These are phyloP conservation scores for Zapornia atra DNA, from an alignment of 2,113 vertebrate species.

Conservation along the genomic window DNA sequence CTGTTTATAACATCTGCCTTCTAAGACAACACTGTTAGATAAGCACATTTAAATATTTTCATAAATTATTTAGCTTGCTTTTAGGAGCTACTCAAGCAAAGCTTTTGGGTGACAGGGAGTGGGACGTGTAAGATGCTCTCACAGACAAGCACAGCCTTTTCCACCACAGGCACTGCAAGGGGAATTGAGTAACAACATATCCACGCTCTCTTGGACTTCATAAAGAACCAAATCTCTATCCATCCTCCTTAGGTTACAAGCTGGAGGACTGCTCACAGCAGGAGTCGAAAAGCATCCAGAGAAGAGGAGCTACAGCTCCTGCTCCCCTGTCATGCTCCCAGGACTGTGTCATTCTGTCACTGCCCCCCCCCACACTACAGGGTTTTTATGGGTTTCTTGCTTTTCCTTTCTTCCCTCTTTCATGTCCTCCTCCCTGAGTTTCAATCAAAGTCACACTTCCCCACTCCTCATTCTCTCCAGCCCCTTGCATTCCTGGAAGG, in stretches of 20 bases:
- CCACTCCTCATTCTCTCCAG: not conserved
- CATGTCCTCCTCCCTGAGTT: not conserved
- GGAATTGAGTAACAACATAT: not conserved
- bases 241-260: not conserved
- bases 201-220: not conserved
- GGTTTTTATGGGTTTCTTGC: not conserved
- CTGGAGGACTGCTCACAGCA: not conserved
- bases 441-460: conserved; percentile 25
- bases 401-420: conserved; percentile 20
- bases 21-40: too few species aligned
- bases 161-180: not conserved
- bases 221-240: not conserved
- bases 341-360: not conserved
- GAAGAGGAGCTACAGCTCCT: not conserved
- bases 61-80: too few species aligned
- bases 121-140: rapidly evolving
- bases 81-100: not conserved
- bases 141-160: not conserved
- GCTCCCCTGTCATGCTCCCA: not conserved
- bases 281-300: not conserved
- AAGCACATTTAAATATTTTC: too few species aligned
- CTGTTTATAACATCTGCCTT: too few species aligned
- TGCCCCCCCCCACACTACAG: not conserved
- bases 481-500: conserved; percentile 15
- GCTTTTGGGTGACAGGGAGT: not conserved